phyloP scores from a whole-genome alignment of 2,888 invertebrate species.

The Drosophila sordidapex region DNA sequence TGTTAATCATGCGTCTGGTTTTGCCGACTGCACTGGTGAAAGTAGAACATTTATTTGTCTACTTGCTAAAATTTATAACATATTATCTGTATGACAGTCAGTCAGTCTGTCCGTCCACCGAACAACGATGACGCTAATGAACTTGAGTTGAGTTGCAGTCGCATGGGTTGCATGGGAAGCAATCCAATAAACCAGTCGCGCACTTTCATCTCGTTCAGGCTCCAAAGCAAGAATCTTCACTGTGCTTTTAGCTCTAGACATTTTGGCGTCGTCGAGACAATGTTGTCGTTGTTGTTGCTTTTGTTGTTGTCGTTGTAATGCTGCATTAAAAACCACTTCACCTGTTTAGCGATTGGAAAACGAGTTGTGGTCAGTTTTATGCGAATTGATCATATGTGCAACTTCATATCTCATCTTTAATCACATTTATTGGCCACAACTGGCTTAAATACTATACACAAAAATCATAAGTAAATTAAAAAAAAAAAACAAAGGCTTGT shows the following conservation, averaged over 20 bases:
- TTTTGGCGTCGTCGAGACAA: conserved; percentile 45
- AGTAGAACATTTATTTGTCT: conserved; percentile 75
- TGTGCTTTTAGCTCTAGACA: conserved; percentile 42
- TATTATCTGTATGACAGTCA: conserved; percentile 47
- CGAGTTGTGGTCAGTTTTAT: conserved; percentile 37
- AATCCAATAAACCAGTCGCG: conserved; percentile 46
- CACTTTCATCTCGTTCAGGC: conserved; percentile 55
- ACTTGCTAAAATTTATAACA: conserved; percentile 60
- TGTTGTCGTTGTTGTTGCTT: conserved; percentile 9
- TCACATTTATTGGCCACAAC: background rate
- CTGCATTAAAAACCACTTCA: conserved; percentile 31
- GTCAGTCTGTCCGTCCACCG: conserved; percentile 28
- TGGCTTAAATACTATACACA: background rate
- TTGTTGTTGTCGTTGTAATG: conserved; percentile 33
- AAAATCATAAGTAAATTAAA: background rate
- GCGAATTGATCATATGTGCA: conserved; percentile 34
- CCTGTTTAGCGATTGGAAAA: conserved; percentile 16
- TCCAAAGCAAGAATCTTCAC: conserved; percentile 23
- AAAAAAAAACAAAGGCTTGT: background rate
- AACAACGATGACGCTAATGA: conserved; percentile 57
- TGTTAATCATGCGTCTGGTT: conserved; percentile 5
- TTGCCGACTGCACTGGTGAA: conserved; percentile 55
- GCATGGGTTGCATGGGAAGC: conserved; percentile 48
- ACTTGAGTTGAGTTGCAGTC: conserved; percentile 50
- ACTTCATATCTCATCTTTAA: background rate